A percentile compares a stretch with the other conserved stretches of the same genome.
Conservation (phyloP, 2,797 vertebrate species). For the Xiphorhynchus erythropygius region DNA sequence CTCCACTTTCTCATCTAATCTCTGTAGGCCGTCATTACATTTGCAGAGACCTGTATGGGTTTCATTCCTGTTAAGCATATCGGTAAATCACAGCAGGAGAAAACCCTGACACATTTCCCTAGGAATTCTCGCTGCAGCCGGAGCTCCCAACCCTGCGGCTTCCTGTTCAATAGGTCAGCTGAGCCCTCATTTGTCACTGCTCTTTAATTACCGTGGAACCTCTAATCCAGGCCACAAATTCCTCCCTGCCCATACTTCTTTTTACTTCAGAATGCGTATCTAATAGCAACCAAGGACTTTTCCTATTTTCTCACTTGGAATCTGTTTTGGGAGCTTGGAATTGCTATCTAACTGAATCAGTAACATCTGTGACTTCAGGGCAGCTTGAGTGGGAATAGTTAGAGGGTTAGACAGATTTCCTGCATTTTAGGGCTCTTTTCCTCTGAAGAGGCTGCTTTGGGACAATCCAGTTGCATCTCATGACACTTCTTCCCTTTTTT, state of each 20-base stretch:
- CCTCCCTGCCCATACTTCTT: conserved; percentile 71
- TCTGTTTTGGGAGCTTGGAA: conserved; percentile 79
- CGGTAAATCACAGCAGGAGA: conserved; percentile 18
- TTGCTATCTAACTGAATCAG: conserved; percentile 81
- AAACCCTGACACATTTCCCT: neutral
- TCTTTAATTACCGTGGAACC: conserved; percentile 72
- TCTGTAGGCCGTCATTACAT: neutral
- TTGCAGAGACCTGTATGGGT: conserved; percentile 1
- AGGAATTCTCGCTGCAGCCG: neutral
- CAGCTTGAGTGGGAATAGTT: conserved; percentile 62
- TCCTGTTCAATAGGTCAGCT: conserved; percentile 26
- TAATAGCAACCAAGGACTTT: conserved; percentile 80
- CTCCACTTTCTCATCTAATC: conserved; percentile 19
- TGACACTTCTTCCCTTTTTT: neutral
- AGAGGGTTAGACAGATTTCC: conserved; percentile 81
- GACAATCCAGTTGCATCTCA: conserved; percentile 50
- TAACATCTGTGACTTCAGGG: conserved; percentile 84
- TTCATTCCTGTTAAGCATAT: conserved; percentile 1
- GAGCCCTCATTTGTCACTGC: conserved; percentile 56
- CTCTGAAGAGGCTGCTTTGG: conserved; percentile 54
- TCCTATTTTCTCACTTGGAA: conserved; percentile 81
- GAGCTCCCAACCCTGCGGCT: conserved; percentile 20
- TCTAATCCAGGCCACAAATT: conserved; percentile 81
- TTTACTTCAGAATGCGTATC: conserved; percentile 77
- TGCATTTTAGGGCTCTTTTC: conserved; percentile 73